These are phyloP conservation scores for Rhizoglyphus robini DNA, from an alignment of 1,140 invertebrate species.

Conservation along the genomic window DNA sequence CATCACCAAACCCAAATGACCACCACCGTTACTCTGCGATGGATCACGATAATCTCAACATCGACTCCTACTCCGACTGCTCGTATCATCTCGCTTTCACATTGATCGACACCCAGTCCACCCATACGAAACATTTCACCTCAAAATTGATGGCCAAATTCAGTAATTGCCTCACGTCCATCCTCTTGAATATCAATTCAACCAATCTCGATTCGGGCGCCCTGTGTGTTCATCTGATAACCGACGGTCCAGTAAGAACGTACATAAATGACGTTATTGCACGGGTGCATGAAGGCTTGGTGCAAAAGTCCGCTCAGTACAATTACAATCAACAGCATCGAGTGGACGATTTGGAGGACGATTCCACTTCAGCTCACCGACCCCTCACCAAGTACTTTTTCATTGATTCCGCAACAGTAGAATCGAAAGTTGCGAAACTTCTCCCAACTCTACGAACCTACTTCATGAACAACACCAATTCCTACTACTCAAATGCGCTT, in stretches of 20 bases:
- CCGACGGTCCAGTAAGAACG: neutral
- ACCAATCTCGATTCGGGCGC: neutral
- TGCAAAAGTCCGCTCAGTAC: neutral
- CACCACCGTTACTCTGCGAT: neutral
- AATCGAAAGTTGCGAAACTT: constrained; percentile 42
- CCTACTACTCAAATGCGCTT: constrained; percentile 65
- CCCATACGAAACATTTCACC: neutral
- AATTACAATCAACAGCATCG: neutral
- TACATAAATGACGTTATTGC: neutral
- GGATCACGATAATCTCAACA: neutral
- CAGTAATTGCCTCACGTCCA: neutral
- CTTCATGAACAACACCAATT: constrained; percentile 59
- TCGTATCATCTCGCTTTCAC: neutral
- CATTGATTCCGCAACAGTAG: neutral
- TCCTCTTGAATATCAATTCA: neutral
- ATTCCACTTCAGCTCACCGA: neutral
- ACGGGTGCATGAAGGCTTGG: neutral
- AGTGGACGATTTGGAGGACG: too few relatives aligned
- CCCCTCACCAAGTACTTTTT: neutral
- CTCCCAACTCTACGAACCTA: constrained; percentile 52
- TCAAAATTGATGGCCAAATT: neutral
- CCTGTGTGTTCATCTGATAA: neutral
- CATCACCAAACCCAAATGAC: neutral
- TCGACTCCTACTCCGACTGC: neutral
- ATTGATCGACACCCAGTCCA: neutral